Base-by-base conservation (phyloP, 2,888 invertebrate genomes). In the Eupelmus urozonus region DNA sequence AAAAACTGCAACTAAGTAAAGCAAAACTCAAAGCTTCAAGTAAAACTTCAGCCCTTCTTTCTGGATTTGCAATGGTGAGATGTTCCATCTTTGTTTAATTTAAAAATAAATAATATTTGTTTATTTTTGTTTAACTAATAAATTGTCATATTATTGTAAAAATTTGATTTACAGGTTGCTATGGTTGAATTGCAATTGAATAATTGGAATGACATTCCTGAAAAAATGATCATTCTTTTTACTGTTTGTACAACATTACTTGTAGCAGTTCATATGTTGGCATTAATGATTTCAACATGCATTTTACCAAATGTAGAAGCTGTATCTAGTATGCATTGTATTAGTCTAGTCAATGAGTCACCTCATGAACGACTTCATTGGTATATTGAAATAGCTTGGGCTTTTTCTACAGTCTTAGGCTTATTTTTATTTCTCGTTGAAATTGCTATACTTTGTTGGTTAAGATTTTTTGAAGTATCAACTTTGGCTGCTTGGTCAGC, bases 221-320 rank as follows among this genome's bases (percentile, higher is more conserved):
- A 92, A 13, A 93, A 92, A 65, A 94, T 98, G 92, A 91, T 99
- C 70, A 94, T 98, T 42, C 95, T 97, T 0, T 98, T 98, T 90
- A 97, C 97, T 34, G 94, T 98, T 0, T 97, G 97, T 87, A 99
- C 99, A 42, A 98, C 98, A 0, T 92, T 99, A 0, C 92, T 99
- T 40, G 98, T 99, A 3, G 97, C 98, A 0, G 98, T 99, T 1
- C 99, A 99, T 90, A 96, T 99, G 94, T 90, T 99, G 82, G 99
- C 99, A 0, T 91, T 99, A 29, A 99, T 99, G 99, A 99, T 99
- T 89, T 98, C 98, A 88, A 99, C 99, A 0, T 99, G 99, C 90
- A 98, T 99, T 83, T 92, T 99, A 82, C 99, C 99, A 20, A 97
- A 99, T 88, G 96, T 99, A 80, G 99, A 99, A 90, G 97, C 98